Evolutionary conservation across 2,797 vertebrate genomes (phyloP), one percentile per base, ranked within the genome.

Genomic region (Enteromius paludinosus): DNA sequence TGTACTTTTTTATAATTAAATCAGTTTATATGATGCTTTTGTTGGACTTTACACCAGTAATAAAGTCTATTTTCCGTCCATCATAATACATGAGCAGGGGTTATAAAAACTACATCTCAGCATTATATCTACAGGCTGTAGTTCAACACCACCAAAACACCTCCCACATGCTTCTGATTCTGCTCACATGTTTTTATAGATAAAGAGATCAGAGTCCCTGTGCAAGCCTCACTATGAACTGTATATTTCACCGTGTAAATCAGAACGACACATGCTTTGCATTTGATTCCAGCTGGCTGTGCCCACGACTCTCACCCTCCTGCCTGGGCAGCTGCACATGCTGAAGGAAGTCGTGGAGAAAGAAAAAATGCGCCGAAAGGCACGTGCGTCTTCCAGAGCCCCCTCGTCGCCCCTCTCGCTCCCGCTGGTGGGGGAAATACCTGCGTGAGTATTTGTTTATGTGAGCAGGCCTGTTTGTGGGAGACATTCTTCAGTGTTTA

Each of bases 301-400:
- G 4, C 97, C 97, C 0, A 91, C 89, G 30, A 93, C 90, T 54
- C 91, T 97, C 76, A 95, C 88, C 0, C 81, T 98, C 88, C 93
- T 98, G 79, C 97, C 97, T 0, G 96, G 97, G 10, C 96, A 96
- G 83, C 79, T 95, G 47, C 94, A 95, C 88, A 95, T 95, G 95
- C 92, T 98, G 74, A 94, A 88, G 9, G 96, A 96, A 86, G 96
- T 95, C 35, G 93, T 96, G 84, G 90, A 94, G 84, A 95, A 95
- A 85, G 97, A 97, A 81, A 89, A 91, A 76, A 93, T 91, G 56
- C 92, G 95, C 28, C 88, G 95, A 79, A 94, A 92, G 86, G 86
- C 87, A 5, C 94, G 94, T n/a, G 92, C 92, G 0, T 92, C 93
- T 3, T 90, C 92, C 0, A 90, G 94, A 17, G 92, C 93, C 0